Conservation (phyloP, 2,797 vertebrate genomes). For the Ptychadena robeensis region DNA sequence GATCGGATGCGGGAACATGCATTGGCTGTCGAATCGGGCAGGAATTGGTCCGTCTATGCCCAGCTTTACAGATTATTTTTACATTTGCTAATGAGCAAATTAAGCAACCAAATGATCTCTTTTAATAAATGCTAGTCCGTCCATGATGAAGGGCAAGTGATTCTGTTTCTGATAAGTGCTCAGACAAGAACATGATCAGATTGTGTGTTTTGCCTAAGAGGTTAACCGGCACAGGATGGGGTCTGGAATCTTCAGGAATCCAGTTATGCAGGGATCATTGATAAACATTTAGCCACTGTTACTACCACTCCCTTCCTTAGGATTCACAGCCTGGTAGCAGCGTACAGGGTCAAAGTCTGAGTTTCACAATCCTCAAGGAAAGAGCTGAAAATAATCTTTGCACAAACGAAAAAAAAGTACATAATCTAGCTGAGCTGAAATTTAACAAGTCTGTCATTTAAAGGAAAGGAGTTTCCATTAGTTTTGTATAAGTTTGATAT, state of each 20-base stretch:
- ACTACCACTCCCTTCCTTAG: not conserved
- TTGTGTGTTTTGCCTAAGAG: not conserved
- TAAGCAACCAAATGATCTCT: not conserved
- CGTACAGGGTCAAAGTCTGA: slow-evolving; percentile 29
- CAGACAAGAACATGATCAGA: not conserved
- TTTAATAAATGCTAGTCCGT: not conserved
- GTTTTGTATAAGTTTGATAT: too few relatives aligned
- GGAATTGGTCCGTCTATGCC: too few relatives aligned
- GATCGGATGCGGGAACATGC: too few relatives aligned
- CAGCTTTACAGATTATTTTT: not conserved
- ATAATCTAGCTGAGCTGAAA: not conserved
- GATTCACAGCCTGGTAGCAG: not conserved
- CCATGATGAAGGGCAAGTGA: not conserved
- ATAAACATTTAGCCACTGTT: slow-evolving; percentile 16
- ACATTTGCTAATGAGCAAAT: not conserved
- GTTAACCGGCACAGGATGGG: not conserved
- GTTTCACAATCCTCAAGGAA: slow-evolving; percentile 7
- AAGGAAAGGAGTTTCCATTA: too few relatives aligned
- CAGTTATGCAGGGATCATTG: not conserved
- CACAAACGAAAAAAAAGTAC: not conserved
- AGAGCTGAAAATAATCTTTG: not conserved
- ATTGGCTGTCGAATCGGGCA: too few relatives aligned
- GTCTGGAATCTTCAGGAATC: not conserved
- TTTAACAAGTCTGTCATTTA: too few relatives aligned
- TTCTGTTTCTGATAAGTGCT: not conserved